Evolutionary conservation across 2,797 vertebrate species (phyloP), one percentile per base, ranked within the genome.

Genomic region (Helicolenus hilgendorfi): DNA sequence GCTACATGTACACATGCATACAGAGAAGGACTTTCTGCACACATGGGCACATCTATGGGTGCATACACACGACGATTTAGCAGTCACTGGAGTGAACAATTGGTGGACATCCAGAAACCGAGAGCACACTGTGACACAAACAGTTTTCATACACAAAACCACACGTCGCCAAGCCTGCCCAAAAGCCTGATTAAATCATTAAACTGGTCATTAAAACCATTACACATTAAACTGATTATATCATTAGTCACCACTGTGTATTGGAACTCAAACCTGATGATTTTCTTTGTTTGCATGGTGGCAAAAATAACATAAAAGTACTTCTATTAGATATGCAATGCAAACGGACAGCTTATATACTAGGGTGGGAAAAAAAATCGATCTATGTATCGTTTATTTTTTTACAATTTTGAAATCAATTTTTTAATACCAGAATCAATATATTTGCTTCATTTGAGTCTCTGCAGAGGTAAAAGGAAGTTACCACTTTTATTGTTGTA

Each of bases 161-260:
- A 31, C 55, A 15, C 26, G 56, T 26, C 56, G 45, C 59, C 68
- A 58, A 31, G 29, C 45, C 22, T 70, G 60, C 63, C 29, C 60
- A 76, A 83, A 72, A 8, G 63, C 18, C 79, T 72, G 78, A 89
- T 76, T 74, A 70, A 86, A 80, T 64, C 49, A 85, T 93, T 83
- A 72, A 81, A 56, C 26, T 58, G 38, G 62, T 65, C 62, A 88
- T 87, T 84, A 70, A 74, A 78, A 59, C 29, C 45, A 71, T 78
- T 83, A 60, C 68, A 79, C 49, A 85, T 73, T 65, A 76, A 79
- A 79, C 41, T 79, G 36, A 84, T 73, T 38, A 29, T 53, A 55
- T 85, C 41, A 77, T 79, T 76, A 78, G 62, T 85, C 74, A 59
- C 41, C 33, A 26, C 62, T 35, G 26, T 45, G 58, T 29, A n/a